Percentiles rank a stretch among this genome's conserved stretches.
Conservation (phyloP, 2,888 invertebrate species). For the Xestia c-nigrum region DNA sequence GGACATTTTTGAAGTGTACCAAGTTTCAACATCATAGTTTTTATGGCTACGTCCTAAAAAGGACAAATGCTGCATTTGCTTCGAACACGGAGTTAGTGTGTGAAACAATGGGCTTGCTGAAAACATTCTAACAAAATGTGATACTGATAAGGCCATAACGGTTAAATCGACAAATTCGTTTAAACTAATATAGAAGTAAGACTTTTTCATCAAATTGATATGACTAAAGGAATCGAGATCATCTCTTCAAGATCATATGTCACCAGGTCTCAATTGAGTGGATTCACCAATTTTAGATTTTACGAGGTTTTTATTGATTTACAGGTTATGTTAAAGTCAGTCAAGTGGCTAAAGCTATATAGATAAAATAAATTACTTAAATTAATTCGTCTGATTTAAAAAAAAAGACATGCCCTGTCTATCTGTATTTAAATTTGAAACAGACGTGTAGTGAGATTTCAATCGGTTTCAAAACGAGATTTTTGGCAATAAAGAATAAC, state of each 20-base stretch:
- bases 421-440: slow-evolving; percentile 3
- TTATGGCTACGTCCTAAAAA: too few species aligned
- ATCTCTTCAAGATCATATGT: slow-evolving; percentile 9
- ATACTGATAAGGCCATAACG: background rate
- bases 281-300: slow-evolving; percentile 22
- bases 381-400: slow-evolving; percentile 14
- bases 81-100: background rate
- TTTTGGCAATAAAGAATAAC: background rate
- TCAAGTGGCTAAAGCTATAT: background rate
- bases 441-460: background rate
- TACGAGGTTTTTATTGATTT: slow-evolving; percentile 40
- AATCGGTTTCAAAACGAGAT: background rate
- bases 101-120: background rate
- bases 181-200: background rate
- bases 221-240: background rate
- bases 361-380: background rate
- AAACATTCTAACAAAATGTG: background rate
- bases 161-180: background rate
- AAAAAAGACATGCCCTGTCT: background rate
- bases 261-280: background rate
- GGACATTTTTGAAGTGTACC: too few species aligned
- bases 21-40: too few species aligned
- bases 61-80: too few species aligned
- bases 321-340: slow-evolving; percentile 14
- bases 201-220: background rate